Conservation (phyloP, 2,888 invertebrate genomes). For the Parnassius glacialis region DNA sequence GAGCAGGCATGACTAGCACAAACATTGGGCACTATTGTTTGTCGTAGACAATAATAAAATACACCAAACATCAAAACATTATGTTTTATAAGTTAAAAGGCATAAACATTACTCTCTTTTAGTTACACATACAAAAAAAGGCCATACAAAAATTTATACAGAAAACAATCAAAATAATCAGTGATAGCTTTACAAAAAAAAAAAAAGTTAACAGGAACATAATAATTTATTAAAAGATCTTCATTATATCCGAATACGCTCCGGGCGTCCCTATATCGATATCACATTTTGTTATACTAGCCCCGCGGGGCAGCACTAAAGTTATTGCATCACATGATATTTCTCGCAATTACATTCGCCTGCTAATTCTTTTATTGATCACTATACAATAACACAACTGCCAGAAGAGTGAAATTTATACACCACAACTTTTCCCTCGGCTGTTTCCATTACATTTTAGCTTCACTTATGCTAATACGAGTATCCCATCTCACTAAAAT, state of each 20-base stretch:
- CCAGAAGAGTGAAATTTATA: constrained; percentile 41
- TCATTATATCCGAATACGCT: constrained; percentile 36
- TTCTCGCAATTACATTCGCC: constrained; percentile 46
- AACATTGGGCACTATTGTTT: constrained; percentile 15
- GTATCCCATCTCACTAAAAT: constrained; percentile 22
- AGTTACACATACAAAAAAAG: constrained; percentile 15
- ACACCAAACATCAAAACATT: constrained; percentile 15
- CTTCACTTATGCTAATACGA: constrained; percentile 9
- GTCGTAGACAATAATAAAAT: constrained; percentile 17
- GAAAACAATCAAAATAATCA: constrained; percentile 16
- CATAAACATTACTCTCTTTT: constrained; percentile 8
- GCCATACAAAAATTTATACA: constrained; percentile 21
- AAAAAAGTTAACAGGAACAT: constrained; percentile 18
- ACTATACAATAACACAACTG: constrained; percentile 40
- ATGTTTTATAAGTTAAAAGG: constrained; percentile 9
- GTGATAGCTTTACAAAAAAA: constrained; percentile 10
- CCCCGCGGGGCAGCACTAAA: constrained; percentile 38
- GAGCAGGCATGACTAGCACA: constrained; percentile 23
- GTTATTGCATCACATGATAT: constrained; percentile 66
- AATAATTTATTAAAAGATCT: constrained; percentile 23
- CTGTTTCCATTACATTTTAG: neutral
- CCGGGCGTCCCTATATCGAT: constrained; percentile 49
- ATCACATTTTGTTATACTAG: constrained; percentile 47
- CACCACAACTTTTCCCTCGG: constrained; percentile 31
- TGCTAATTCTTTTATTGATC: constrained; percentile 19